Evolutionary conservation across 1,140 invertebrate species (phyloP).

Genomic region (Phenacoccus solenopsis): DNA sequence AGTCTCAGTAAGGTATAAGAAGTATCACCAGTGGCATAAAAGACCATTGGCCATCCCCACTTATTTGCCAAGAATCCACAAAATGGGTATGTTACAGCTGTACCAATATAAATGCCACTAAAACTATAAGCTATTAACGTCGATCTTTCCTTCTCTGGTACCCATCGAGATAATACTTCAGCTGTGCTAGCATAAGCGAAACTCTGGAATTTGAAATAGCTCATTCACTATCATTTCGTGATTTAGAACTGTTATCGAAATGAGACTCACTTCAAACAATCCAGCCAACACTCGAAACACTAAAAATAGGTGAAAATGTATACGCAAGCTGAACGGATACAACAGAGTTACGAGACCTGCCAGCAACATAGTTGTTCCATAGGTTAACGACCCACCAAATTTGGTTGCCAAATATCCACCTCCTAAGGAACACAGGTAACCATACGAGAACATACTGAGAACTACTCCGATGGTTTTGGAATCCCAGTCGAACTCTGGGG

Average conservation of each 20-base stretch:
- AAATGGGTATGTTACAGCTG: neutral
- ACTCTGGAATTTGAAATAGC: too few species aligned
- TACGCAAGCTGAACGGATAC: neutral
- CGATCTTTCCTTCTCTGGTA: constrained; percentile 65
- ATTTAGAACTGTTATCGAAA: too few species aligned
- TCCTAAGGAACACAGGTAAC: constrained; percentile 48
- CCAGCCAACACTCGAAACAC: neutral
- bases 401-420: constrained; percentile 39
- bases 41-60: constrained; percentile 43
- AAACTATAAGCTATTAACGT: constrained; percentile 61
- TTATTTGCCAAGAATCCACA: neutral
- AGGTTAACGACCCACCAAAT: constrained; percentile 39
- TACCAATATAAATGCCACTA: constrained; percentile 46
- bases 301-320: neutral
- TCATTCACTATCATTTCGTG: too few species aligned
- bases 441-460: constrained; percentile 56
- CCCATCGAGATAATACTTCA: constrained; percentile 68
- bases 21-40: constrained; percentile 67
- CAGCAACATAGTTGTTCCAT: constrained; percentile 26
- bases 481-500: constrained; percentile 51
- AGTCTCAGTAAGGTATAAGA: neutral
- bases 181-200: constrained; percentile 51
- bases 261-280: neutral
- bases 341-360: neutral
- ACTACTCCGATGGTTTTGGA: constrained; percentile 40